phyloP scores from a whole-genome alignment of 2,797 vertebrate species.

The Pelodytes ibericus region DNA sequence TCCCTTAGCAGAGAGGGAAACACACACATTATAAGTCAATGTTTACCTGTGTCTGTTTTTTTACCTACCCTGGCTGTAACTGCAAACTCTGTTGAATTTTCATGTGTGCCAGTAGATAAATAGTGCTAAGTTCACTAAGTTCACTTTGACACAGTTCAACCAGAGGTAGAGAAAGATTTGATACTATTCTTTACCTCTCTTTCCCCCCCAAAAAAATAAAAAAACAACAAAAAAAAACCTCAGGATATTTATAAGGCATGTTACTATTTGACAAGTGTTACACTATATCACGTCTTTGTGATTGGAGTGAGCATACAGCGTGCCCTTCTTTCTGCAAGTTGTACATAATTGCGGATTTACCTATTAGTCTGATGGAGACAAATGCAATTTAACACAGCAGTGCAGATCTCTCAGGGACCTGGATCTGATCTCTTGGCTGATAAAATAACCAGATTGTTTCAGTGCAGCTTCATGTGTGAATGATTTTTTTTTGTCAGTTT shows the following conservation, averaged over 20 bases:
- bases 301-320: background rate
- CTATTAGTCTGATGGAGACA: background rate
- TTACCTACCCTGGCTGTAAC: slow-evolving; percentile 18
- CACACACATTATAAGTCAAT: slow-evolving; percentile 16
- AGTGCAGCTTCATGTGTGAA: background rate
- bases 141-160: slow-evolving; percentile 1
- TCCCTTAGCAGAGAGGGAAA: slow-evolving; percentile 9
- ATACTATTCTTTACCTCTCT: background rate
- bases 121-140: slow-evolving; percentile 1
- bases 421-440: background rate
- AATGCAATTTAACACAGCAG: background rate
- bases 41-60: slow-evolving; percentile 36
- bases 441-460: background rate
- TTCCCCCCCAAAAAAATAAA: no score
- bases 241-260: slow-evolving; percentile 1
- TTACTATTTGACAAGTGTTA: background rate
- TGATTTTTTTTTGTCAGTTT: no score
- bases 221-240: no score
- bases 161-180: slow-evolving; percentile 7
- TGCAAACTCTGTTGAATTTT: slow-evolving; percentile 24
- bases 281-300: slow-evolving; percentile 18
- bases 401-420: background rate
- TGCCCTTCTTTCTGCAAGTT: background rate
- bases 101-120: slow-evolving; percentile 5
- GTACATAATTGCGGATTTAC: background rate